phyloP scores from a whole-genome alignment of 2,888 invertebrate genomes.

The Hymenopus coronatus region DNA sequence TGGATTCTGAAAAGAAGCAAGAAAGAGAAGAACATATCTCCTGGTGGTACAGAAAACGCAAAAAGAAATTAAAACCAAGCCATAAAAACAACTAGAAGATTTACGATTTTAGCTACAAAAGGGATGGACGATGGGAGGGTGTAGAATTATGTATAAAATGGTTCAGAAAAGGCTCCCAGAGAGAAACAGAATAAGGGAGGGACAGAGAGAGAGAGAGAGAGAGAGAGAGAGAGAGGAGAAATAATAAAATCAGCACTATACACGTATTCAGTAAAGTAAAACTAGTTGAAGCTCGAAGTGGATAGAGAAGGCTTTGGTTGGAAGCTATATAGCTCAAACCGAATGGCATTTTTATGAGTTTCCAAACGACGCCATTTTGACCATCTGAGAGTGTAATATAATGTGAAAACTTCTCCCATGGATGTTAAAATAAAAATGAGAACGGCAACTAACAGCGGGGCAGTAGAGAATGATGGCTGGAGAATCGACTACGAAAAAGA shows the following conservation, averaged over 20 bases:
- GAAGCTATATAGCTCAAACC: neutral
- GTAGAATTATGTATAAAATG: neutral
- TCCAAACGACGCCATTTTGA: conserved; percentile 14
- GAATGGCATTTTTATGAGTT: conserved; percentile 11
- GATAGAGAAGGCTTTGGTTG: neutral
- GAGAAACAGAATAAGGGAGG: neutral
- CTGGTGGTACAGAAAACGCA: neutral
- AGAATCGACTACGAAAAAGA: neutral
- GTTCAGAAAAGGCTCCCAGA: neutral
- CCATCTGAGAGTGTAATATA: conserved; percentile 10
- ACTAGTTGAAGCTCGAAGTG: neutral
- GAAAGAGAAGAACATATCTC: neutral
- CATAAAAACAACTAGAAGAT: neutral
- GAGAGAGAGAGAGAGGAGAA: neutral
- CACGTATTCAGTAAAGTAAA: neutral
- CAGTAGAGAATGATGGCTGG: neutral
- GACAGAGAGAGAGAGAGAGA: neutral
- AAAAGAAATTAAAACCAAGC: conserved; percentile 2
- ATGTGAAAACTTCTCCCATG: conserved; percentile 10
- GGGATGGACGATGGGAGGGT: neutral
- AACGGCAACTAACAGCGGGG: neutral
- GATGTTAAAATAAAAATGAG: conserved; percentile 3
- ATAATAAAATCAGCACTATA: neutral
- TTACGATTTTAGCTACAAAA: conserved; percentile 3
- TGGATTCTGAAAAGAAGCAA: neutral